phyloP scores from a whole-genome alignment of 2,797 vertebrate species.

The Micropoecilia bifurca region DNA sequence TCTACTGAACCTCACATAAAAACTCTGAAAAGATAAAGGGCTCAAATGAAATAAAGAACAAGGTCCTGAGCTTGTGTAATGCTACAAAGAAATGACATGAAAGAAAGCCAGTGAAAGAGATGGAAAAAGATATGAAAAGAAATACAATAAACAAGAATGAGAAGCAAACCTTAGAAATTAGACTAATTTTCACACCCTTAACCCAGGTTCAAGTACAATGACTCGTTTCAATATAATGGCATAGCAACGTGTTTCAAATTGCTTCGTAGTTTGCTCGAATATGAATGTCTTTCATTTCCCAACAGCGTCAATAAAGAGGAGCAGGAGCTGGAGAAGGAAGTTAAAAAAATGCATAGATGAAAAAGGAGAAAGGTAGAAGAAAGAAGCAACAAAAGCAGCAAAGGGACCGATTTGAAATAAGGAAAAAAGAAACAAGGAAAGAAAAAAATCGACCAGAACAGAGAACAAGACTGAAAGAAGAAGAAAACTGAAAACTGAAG shows the following conservation, averaged over 20 bases:
- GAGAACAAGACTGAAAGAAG: background rate
- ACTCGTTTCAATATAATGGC: background rate
- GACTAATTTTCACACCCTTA: background rate
- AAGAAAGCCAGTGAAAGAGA: background rate
- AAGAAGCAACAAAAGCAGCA: background rate
- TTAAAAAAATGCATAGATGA: background rate
- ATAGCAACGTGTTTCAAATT: background rate
- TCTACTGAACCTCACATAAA: background rate
- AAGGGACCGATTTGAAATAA: background rate
- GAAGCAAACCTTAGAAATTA: background rate
- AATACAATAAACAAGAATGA: background rate
- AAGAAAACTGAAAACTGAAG: background rate
- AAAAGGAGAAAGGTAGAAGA: background rate
- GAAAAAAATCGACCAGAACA: background rate
- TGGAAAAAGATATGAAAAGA: background rate
- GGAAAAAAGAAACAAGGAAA: background rate
- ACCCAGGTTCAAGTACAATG: background rate
- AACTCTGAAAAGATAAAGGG: background rate
- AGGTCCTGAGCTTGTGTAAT: background rate
- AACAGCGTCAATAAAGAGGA: background rate
- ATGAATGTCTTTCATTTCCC: background rate
- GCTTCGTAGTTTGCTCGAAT: conserved; percentile 4
- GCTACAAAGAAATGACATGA: background rate
- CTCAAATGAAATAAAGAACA: conserved; percentile 1
- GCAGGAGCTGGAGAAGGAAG: background rate